Conservation (phyloP, 2,113 vertebrate species). For the Candoia aspera region DNA sequence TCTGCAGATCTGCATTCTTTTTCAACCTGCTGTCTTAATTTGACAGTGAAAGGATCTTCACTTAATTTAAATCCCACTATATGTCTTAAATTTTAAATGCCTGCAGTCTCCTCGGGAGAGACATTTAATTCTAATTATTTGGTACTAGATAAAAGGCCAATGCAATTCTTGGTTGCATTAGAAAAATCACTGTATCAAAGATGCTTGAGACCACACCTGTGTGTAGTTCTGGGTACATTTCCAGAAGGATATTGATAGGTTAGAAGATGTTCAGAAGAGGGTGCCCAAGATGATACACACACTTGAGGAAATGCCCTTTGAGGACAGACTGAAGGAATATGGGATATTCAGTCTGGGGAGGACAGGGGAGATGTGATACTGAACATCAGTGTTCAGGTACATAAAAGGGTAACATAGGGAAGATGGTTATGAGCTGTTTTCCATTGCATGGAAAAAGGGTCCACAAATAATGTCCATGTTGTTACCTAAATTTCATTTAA, state of each 20-base stretch:
- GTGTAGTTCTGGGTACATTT: neutral
- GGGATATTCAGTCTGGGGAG: neutral
- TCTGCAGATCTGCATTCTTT: neutral
- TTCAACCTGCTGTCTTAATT: neutral
- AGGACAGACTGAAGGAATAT: neutral
- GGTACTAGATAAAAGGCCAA: neutral
- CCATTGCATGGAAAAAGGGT: too few relatives aligned
- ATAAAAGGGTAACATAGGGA: too few relatives aligned
- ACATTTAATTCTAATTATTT: conserved; percentile 9
- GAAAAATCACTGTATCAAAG: neutral
- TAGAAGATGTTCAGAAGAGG: neutral
- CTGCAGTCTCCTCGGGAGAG: conserved; percentile 9
- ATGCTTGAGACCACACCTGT: neutral
- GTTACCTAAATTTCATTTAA: too few relatives aligned
- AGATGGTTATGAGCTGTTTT: too few relatives aligned
- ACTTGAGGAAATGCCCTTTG: neutral
- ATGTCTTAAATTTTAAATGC: conserved; percentile 21
- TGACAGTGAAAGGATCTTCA: neutral
- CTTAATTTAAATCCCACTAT: conserved; percentile 16
- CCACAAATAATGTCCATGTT: too few relatives aligned
- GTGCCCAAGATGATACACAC: neutral
- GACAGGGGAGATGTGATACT: neutral
- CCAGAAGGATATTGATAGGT: neutral
- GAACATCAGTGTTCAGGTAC: neutral
- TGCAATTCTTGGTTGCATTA: accelerated